Evolutionary conservation across 2,113 vertebrate species (phyloP).

Genomic region (Octodon degus): DNA sequence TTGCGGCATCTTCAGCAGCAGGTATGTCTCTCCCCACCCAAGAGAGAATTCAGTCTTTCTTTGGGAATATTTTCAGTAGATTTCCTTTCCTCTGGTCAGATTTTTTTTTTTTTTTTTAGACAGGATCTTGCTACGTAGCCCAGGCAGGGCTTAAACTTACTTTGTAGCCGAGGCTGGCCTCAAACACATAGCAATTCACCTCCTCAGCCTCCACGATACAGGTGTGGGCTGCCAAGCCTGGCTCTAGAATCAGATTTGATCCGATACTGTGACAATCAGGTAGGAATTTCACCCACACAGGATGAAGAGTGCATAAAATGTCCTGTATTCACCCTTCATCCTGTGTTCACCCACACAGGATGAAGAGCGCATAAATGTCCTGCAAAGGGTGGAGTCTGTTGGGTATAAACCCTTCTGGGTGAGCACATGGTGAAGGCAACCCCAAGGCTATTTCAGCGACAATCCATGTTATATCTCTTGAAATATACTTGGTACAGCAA

Average conservation of each 20-base stretch:
- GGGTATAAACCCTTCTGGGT: too few relatives aligned
- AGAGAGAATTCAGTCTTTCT: background rate
- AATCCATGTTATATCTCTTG: background rate
- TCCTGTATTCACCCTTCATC: too few relatives aligned
- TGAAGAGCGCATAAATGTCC: accelerated
- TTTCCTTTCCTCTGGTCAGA: background rate
- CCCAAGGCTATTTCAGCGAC: background rate
- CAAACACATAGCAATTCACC: background rate
- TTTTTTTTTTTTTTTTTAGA: background rate
- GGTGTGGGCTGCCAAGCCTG: background rate
- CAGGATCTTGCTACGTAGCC: background rate
- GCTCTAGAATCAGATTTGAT: background rate
- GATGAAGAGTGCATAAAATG: background rate
- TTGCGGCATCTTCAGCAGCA: background rate
- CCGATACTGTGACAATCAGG: background rate
- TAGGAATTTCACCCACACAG: background rate
- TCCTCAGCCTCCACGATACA: background rate
- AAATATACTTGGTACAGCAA: background rate
- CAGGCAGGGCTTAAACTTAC: too few relatives aligned
- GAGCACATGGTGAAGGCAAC: background rate
- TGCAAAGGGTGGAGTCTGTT: background rate
- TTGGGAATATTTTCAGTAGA: background rate
- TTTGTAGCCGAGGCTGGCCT: background rate
- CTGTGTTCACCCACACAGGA: background rate
- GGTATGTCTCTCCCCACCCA: background rate